A percentile compares a stretch with the other conserved stretches of the same genome.
Evolutionary conservation across 2,113 vertebrate genomes (phyloP).

Genomic region (Carlito syrichta): DNA sequence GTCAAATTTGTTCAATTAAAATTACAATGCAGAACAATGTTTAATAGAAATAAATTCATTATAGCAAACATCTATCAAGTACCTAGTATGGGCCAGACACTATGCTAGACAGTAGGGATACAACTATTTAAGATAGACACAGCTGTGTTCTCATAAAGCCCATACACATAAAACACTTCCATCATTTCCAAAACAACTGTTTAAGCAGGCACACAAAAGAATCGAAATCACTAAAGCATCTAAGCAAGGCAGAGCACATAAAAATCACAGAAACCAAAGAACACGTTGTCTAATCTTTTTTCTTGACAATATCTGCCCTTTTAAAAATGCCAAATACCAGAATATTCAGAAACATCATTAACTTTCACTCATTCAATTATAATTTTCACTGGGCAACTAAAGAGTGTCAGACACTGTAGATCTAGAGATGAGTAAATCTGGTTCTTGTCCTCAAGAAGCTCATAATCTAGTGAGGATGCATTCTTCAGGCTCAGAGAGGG

Average conservation of each 20-base stretch:
- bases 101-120: not conserved
- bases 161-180: not conserved
- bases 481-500: not conserved
- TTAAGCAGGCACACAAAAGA: not conserved
- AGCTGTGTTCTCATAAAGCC: not conserved
- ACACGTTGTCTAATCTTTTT: not conserved
- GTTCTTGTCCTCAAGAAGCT: not conserved
- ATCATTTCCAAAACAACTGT: not conserved
- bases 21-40: not conserved
- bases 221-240: not conserved
- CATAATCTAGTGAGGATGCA: not conserved
- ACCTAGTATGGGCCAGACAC: not conserved
- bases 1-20: not conserved
- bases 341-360: not conserved
- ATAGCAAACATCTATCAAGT: not conserved
- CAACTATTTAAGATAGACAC: not conserved
- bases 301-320: not conserved
- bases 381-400: not conserved
- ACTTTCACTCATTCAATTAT: not conserved
- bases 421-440: not conserved
- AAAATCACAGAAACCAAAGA: not conserved
- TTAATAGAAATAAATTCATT: not conserved
- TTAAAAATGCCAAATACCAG: not conserved
- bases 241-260: not conserved
- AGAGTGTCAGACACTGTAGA: not conserved